Conservation (phyloP, 2,113 vertebrate species). For the Uropsilus gracilis region DNA sequence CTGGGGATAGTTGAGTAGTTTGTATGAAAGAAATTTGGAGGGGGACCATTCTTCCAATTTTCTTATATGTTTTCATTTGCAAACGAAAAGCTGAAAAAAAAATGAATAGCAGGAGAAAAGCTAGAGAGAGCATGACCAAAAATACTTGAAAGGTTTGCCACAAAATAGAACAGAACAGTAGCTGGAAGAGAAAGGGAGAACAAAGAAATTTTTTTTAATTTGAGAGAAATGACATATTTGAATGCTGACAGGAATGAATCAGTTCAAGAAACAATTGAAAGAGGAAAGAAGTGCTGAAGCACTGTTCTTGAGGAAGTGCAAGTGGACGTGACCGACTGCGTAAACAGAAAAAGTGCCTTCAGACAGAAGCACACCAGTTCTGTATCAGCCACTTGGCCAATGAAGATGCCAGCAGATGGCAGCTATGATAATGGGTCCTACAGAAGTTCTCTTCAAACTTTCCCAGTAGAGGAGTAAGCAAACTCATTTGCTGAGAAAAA, state of each 20-base stretch:
- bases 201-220: conserved; percentile 26
- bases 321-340: neutral
- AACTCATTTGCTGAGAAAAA: neutral
- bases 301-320: neutral
- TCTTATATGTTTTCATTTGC: conserved; percentile 5
- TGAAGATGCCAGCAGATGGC: neutral
- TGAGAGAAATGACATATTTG: conserved; percentile 5
- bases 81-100: neutral
- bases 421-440: neutral
- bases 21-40: neutral
- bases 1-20: neutral
- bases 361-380: neutral
- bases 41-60: neutral
- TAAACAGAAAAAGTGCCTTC: neutral
- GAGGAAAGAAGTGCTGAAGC: neutral
- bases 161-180: neutral
- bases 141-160: neutral
- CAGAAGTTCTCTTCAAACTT: neutral
- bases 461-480: conserved; percentile 35
- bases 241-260: neutral
- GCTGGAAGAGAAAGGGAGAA: neutral
- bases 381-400: neutral
- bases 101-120: neutral
- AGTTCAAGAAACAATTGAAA: neutral
- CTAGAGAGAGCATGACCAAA: neutral